Conservation (phyloP, 35 echinoderm and acorn worm species). For the Heliocidaris erythrogramma region DNA sequence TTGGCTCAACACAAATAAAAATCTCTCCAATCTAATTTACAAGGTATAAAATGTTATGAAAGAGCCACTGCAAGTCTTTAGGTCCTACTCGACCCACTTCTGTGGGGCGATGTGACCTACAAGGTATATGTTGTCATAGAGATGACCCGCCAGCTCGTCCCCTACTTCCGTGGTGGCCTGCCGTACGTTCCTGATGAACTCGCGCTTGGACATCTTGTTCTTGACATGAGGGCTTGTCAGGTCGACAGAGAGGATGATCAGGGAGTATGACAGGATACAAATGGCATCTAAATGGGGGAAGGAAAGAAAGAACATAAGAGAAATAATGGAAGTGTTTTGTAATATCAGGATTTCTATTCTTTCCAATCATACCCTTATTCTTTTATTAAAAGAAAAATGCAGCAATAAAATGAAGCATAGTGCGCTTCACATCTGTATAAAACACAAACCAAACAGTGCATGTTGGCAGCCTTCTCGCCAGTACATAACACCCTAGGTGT, state of each 20-base stretch:
- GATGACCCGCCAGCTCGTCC: conserved; percentile 93
- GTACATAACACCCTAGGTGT: too few relatives aligned
- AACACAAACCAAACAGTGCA: too few relatives aligned
- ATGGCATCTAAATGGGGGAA: conserved; percentile 75
- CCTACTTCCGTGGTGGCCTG: conserved; percentile 80
- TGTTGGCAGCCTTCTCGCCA: too few relatives aligned
- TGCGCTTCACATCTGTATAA: too few relatives aligned
- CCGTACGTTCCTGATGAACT: conserved; percentile 96
- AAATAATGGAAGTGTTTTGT: too few relatives aligned
- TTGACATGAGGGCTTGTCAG: conserved; percentile 99
- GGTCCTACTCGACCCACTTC: conserved; percentile 64
- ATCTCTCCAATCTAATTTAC: background rate
- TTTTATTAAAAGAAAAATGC: too few relatives aligned
- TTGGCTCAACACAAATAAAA: background rate
- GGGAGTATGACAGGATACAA: conserved; percentile 93
- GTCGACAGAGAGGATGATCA: conserved; percentile 93
- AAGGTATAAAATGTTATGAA: background rate
- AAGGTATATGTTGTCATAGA: conserved; percentile 99
- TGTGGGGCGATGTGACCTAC: conserved; percentile 97
- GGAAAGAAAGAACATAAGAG: background rate
- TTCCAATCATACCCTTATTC: too few relatives aligned
- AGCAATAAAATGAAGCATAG: too few relatives aligned
- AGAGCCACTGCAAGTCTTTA: background rate
- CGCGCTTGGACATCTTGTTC: conserved; percentile 99
- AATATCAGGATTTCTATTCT: too few relatives aligned